Evolutionary conservation across 2,888 invertebrate species (phyloP).

Genomic region (Brenthis ino): DNA sequence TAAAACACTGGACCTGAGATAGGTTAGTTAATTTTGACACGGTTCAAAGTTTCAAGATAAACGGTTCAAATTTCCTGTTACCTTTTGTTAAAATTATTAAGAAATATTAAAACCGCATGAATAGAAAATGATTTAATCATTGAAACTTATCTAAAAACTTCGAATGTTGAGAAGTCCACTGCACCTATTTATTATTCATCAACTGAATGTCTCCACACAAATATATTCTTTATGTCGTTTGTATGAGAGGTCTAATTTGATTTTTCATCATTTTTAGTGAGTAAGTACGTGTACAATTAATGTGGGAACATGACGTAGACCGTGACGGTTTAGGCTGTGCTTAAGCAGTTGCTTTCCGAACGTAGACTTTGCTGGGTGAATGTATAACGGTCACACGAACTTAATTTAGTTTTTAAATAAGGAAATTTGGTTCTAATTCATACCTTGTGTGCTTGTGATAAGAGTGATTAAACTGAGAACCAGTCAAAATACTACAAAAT

Average conservation of each 20-base stretch:
- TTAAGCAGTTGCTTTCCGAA: conserved; percentile 32
- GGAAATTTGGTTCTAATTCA: conserved; percentile 1
- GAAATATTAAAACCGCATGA: too few species aligned
- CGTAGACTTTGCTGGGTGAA: conserved; percentile 33
- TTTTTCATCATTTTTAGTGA: background rate
- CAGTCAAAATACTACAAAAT: background rate
- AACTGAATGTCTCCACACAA: background rate
- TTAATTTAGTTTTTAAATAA: conserved; percentile 6
- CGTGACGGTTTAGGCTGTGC: conserved; percentile 31
- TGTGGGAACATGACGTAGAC: conserved; percentile 36
- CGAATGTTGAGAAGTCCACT: background rate
- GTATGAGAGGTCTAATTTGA: background rate
- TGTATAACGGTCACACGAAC: conserved; percentile 7
- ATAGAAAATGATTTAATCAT: background rate
- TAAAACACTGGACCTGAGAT: too few species aligned
- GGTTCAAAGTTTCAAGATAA: too few species aligned
- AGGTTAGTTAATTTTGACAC: too few species aligned
- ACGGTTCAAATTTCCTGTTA: too few species aligned
- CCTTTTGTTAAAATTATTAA: too few species aligned
- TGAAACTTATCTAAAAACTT: background rate
- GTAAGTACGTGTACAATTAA: conserved; percentile 14
- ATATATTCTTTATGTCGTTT: conserved; percentile 1
- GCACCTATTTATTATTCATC: conserved; percentile 6
- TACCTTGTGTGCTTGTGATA: conserved; percentile 5
- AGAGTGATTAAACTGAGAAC: conserved; percentile 5